phyloP scores from a whole-genome alignment of 2,888 invertebrate genomes.

The Eudasyphora cyanicolor region DNA sequence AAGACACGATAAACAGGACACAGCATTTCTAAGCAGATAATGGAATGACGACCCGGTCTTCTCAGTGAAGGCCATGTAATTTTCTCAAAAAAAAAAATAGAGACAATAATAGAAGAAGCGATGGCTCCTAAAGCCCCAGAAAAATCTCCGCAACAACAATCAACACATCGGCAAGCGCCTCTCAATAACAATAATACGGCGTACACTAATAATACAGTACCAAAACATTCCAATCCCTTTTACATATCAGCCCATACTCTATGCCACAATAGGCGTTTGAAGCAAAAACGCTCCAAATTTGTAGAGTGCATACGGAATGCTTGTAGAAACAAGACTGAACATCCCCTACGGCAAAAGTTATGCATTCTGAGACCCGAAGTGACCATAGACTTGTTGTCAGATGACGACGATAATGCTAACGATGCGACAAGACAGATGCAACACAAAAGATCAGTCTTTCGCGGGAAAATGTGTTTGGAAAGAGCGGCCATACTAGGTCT shows the following conservation, averaged over 20 bases:
- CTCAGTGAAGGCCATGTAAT: neutral
- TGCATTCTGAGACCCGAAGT: constrained; percentile 71
- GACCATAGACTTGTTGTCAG: constrained; percentile 76
- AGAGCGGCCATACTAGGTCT: constrained; percentile 60
- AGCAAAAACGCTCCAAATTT: constrained; percentile 70
- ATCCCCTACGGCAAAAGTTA: constrained; percentile 68
- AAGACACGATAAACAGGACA: constrained; percentile 27
- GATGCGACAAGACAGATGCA: neutral
- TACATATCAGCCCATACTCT: constrained; percentile 71
- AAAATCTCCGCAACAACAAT: constrained; percentile 35
- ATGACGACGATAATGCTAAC: constrained; percentile 69
- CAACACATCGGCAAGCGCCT: constrained; percentile 5
- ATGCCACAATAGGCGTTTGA: constrained; percentile 76
- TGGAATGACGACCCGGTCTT: neutral
- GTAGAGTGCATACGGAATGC: constrained; percentile 44
- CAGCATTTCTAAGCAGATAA: constrained; percentile 10
- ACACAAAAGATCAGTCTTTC: too few relatives aligned
- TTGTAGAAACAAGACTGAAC: constrained; percentile 59
- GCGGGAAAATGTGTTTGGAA: constrained; percentile 56
- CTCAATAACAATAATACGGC: constrained; percentile 45
- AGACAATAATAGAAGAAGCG: constrained; percentile 5
- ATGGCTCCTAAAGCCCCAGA: constrained; percentile 54
- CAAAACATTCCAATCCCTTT: constrained; percentile 76
- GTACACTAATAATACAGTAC: too few relatives aligned
- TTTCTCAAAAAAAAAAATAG: too few relatives aligned